These are phyloP conservation scores for Lamproptera curius DNA, from an alignment of 2,888 invertebrate species.

Conservation along the genomic window DNA sequence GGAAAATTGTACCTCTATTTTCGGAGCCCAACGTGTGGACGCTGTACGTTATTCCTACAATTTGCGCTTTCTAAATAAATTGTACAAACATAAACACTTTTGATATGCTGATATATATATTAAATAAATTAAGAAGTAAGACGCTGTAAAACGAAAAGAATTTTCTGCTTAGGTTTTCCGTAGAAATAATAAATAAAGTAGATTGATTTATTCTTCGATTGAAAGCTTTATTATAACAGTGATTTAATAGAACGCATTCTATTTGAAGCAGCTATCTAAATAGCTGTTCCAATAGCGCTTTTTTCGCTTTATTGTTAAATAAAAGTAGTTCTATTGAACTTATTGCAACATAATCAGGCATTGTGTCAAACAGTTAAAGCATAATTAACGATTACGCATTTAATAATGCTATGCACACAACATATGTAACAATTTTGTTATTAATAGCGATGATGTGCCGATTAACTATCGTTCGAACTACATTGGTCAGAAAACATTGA, in stretches of 20 bases:
- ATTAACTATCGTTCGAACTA: constrained; percentile 13
- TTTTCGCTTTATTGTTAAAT: neutral
- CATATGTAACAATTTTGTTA: constrained; percentile 2
- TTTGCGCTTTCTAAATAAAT: constrained; percentile 3
- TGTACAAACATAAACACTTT: neutral
- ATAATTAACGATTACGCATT: neutral
- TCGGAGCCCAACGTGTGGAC: constrained; percentile 26
- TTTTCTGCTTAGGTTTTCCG: neutral
- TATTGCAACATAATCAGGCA: neutral
- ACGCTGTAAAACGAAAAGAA: neutral
- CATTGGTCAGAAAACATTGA: constrained; percentile 11
- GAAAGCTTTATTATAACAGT: constrained; percentile 16
- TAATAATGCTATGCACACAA: neutral
- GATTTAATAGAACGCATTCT: too few relatives aligned
- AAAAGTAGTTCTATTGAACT: neutral
- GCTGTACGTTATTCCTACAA: constrained; percentile 3
- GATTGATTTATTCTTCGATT: constrained; percentile 9
- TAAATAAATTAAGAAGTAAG: neutral
- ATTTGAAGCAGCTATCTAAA: too few relatives aligned
- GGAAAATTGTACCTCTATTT: constrained; percentile 30
- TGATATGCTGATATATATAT: too few relatives aligned
- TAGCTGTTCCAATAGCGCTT: too few relatives aligned
- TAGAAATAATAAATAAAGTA: constrained; percentile 13
- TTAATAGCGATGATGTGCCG: constrained; percentile 12
- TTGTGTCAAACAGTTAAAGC: neutral